Evolutionary conservation across 2,797 vertebrate species (phyloP).

Genomic region (Trematomus bernacchii): DNA sequence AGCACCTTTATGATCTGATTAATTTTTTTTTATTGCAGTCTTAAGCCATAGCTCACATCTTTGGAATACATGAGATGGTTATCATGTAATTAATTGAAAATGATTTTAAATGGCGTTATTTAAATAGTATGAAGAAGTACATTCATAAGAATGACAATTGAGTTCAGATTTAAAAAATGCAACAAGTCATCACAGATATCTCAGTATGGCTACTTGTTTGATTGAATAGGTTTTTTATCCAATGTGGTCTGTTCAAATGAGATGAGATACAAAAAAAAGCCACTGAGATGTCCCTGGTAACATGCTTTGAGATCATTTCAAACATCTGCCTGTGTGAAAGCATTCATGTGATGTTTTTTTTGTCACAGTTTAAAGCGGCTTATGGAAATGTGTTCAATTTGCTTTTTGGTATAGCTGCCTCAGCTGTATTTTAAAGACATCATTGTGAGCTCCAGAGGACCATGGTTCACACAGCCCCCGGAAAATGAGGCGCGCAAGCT

Average conservation of each 20-base stretch:
- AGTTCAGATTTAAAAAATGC: not conserved
- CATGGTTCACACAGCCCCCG: conserved; percentile 40
- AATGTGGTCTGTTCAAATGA: conserved; percentile 18
- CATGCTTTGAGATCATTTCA: too few species aligned
- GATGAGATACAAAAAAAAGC: conserved; percentile 4
- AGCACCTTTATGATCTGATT: not conserved
- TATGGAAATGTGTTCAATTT: conserved; percentile 43
- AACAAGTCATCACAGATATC: not conserved
- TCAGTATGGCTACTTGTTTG: not conserved
- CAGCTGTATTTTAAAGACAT: conserved; percentile 47
- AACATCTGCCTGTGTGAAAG: not conserved
- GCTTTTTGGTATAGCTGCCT: conserved; percentile 32
- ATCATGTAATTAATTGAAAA: not conserved
- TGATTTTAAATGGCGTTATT: not conserved
- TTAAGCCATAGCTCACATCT: not conserved
- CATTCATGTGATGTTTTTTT: conserved; percentile 1
- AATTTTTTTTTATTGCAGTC: conserved; percentile 16
- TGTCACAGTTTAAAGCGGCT: conserved; percentile 12
- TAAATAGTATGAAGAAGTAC: not conserved
- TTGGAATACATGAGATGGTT: not conserved
- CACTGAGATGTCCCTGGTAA: not conserved
- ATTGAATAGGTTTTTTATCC: not conserved
- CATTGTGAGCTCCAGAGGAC: conserved; percentile 38
- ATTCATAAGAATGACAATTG: not conserved
- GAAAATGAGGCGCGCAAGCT: conserved; percentile 46